Base-by-base conservation (phyloP, 2,113 vertebrate species). In the Terrapene triunguis region DNA sequence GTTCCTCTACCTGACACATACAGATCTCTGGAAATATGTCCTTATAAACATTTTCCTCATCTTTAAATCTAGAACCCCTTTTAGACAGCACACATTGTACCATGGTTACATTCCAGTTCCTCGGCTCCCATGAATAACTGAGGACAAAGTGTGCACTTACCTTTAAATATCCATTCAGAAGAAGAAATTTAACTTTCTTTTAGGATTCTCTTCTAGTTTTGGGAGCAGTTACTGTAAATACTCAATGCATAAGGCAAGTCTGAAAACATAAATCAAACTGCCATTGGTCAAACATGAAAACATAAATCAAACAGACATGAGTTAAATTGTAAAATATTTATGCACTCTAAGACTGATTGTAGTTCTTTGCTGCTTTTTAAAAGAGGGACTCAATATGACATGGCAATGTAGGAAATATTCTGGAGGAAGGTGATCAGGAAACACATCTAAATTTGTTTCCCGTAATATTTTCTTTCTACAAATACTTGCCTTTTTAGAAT, bases 251-350 rank as follows among this genome's bases (percentile, higher is more conserved):
- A 32, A 91, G 9, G 14, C 72, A 83, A 84, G 3, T 54, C 79
- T 62, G 83, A 91, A 96, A 90, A 29, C 25, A 89, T 88, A 88
- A 91, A 89, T 82, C 87, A 95, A 80, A 5, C 4, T 95, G 82
- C 87, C 85, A 89, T 65, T 38, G 88, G 24, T 76, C 80, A 84
- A 86, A 92, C 50, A 65, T 16, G 32, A 84, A 92, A 92, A 84
- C 42, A 88, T 89, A 93, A 91, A 91, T 91, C 92, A 94, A 92
- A 85, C 25, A 81, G 80, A 84, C 32, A 27, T 89, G 38, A 81
- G 4, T 92, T 91, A 89, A 88, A 94, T 92, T 85, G 83, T 7
- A 80, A 25, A 88, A 53, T 59, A 48, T 17, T 69, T 4, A 62
- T 48, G 32, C 25, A 80, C 13, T 8, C 59, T 90, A 80, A 57